A percentile compares a stretch with the other conserved stretches of the same genome.
phyloP scores from a whole-genome alignment of 2,113 vertebrate genomes.

The Chaetodon auriga region DNA sequence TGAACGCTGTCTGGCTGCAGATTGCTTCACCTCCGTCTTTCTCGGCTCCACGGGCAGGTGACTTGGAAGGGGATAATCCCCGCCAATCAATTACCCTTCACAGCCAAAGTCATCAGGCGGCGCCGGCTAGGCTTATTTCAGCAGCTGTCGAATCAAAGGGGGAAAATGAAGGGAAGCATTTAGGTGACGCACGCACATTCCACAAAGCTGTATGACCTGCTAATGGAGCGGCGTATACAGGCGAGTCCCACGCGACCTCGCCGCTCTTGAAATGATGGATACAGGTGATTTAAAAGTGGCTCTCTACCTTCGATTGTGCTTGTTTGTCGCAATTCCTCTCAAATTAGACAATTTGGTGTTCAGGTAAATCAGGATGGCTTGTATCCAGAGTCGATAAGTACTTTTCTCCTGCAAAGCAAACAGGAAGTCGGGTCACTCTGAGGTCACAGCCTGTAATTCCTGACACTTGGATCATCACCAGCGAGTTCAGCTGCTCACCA shows the following conservation, averaged over 20 bases:
- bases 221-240: constrained; percentile 30
- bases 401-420: constrained; percentile 14
- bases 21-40: constrained; percentile 50
- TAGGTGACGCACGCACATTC: constrained; percentile 42
- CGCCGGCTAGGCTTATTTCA: constrained; percentile 62
- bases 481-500: neutral
- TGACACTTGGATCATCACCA: neutral
- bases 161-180: constrained; percentile 63
- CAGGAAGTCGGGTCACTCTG: constrained; percentile 8
- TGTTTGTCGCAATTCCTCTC: constrained; percentile 19
- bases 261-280: constrained; percentile 37
- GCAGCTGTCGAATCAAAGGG: constrained; percentile 52
- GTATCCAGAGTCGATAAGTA: constrained; percentile 17
- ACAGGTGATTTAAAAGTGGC: constrained; percentile 50
- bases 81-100: constrained; percentile 82
- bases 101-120: constrained; percentile 75
- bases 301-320: constrained; percentile 30
- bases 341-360: constrained; percentile 40
- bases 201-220: constrained; percentile 52
- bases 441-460: neutral
- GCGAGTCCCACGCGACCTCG: constrained; percentile 3
- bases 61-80: constrained; percentile 77
- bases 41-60: constrained; percentile 68
- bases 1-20: constrained; percentile 21
- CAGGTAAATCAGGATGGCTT: neutral